A percentile compares a stretch with the other conserved stretches of the same genome.
Conservation (phyloP, 2,797 vertebrate species). For the Intellagama lesueurii region DNA sequence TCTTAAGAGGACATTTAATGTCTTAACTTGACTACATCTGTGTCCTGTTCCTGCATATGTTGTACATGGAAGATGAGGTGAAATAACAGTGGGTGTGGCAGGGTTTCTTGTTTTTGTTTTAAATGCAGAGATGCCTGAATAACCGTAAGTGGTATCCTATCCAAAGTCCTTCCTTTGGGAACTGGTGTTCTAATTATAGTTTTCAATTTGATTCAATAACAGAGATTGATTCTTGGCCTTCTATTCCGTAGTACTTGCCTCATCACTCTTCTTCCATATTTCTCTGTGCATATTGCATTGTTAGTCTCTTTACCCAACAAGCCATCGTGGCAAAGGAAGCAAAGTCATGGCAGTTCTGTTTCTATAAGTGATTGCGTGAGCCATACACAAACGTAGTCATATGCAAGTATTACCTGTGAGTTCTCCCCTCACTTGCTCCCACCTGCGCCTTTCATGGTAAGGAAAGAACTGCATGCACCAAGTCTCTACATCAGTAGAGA, state of each 20-base stretch:
- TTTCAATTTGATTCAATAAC: background rate
- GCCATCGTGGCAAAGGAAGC: background rate
- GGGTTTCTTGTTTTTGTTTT: background rate
- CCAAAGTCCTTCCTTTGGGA: background rate
- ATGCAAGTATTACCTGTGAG: background rate
- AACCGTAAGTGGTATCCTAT: no score
- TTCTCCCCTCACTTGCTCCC: no score
- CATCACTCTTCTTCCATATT: background rate
- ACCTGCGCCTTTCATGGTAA: background rate
- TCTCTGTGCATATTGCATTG: background rate
- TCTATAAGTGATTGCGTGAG: background rate
- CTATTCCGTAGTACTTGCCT: background rate
- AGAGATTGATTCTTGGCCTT: background rate
- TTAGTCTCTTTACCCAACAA: no score
- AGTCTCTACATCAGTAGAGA: background rate
- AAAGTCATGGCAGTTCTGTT: background rate
- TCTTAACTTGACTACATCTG: no score
- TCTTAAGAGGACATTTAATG: no score
- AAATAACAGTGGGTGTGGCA: background rate
- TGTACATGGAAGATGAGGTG: background rate
- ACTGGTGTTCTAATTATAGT: background rate
- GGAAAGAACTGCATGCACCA: no score
- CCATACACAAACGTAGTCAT: no score
- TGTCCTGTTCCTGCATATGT: background rate
- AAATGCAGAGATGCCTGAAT: background rate